Evolutionary conservation across 2,888 invertebrate genomes (phyloP).

Genomic region (Pollenia angustigena): DNA sequence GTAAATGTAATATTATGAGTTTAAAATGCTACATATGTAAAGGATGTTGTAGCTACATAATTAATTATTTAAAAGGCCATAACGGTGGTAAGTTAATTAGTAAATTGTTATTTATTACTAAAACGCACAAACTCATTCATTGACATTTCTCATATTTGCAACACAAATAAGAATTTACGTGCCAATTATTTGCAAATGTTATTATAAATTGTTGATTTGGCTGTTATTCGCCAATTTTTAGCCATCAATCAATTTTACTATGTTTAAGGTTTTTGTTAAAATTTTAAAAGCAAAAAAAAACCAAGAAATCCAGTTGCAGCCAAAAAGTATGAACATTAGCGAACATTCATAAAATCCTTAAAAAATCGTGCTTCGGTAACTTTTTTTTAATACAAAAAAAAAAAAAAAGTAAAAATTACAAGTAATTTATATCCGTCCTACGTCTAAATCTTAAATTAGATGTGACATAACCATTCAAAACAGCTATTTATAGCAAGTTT

Average conservation of each 20-base stretch:
- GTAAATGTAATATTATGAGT: neutral
- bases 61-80: constrained; percentile 22
- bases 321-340: no score
- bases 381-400: no score
- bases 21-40: neutral
- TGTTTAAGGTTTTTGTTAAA: neutral
- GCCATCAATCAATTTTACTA: neutral
- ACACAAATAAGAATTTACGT: neutral
- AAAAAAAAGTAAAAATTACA: no score
- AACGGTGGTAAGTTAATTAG: constrained; percentile 10
- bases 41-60: neutral
- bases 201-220: neutral
- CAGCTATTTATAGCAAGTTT: no score
- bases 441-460: no score
- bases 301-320: no score
- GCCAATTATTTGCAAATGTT: neutral
- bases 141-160: neutral
- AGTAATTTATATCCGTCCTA: no score
- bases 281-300: neutral
- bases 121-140: neutral
- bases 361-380: no score
- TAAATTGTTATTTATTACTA: neutral
- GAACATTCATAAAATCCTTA: no score
- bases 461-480: no score
- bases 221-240: neutral